A percentile compares a stretch with the other conserved stretches of the same genome.
Conservation (phyloP, 2,797 vertebrate species). For the Coreius guichenoti region DNA sequence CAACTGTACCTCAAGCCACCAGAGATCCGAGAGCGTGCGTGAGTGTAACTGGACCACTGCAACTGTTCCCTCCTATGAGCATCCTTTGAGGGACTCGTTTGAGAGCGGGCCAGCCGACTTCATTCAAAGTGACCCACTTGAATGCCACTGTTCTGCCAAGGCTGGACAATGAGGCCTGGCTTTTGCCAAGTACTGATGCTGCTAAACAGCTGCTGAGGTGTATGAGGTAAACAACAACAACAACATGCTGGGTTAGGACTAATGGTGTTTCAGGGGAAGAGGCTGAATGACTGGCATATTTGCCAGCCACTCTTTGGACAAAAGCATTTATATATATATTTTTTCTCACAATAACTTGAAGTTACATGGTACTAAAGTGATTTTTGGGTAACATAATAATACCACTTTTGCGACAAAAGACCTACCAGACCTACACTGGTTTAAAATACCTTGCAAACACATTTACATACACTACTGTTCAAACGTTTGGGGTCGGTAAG, state of each 20-base stretch:
- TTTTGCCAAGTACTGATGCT: conserved; percentile 41
- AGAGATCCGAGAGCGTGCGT: conserved; percentile 40
- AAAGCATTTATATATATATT: no score
- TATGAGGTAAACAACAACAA: conserved; percentile 46
- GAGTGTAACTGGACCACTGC: conserved; percentile 38
- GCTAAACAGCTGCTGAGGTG: conserved; percentile 55
- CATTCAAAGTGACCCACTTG: conserved; percentile 52
- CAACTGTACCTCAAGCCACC: conserved; percentile 56
- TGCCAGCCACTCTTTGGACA: neutral
- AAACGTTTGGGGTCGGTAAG: no score
- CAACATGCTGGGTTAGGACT: conserved; percentile 4
- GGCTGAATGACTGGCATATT: neutral
- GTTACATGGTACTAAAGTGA: no score
- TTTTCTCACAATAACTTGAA: no score
- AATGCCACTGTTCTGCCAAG: conserved; percentile 50
- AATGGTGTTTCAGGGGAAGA: neutral
- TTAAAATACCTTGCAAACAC: no score
- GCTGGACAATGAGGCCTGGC: conserved; percentile 41
- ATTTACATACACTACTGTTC: no score
- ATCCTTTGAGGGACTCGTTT: conserved; percentile 48
- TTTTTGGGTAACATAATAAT: no score
- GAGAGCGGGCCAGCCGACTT: conserved; percentile 55
- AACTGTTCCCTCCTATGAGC: conserved; percentile 51
- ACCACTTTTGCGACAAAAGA: no score
- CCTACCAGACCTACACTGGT: no score